Evolutionary conservation across 2,797 vertebrate species (phyloP).

Genomic region (Sus cebifrons): DNA sequence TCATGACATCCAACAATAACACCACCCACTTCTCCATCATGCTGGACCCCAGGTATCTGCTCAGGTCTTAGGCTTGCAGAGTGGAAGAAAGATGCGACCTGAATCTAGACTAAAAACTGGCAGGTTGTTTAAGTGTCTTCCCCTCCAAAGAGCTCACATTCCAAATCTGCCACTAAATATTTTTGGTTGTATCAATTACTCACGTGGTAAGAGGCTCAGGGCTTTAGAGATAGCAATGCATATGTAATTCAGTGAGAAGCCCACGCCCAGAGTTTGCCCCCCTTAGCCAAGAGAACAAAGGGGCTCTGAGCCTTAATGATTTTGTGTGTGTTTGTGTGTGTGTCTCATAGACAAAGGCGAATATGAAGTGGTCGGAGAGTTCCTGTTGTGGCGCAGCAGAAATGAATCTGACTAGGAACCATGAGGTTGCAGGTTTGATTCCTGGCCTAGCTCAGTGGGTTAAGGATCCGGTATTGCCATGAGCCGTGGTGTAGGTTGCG

Average conservation of each 20-base stretch:
- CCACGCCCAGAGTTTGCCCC: not conserved
- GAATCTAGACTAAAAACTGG: not conserved
- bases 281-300: not conserved
- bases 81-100: not conserved
- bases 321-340: not conserved
- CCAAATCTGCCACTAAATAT: conserved; percentile 24
- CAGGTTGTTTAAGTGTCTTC: not conserved
- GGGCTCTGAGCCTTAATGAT: not conserved
- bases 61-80: not conserved
- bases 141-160: not conserved
- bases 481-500: no score
- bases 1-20: conserved; percentile 57
- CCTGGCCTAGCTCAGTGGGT: no score
- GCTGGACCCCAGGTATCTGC: conserved; percentile 7
- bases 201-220: not conserved
- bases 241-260: not conserved
- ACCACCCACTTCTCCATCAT: not conserved
- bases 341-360: not conserved
- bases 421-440: no score
- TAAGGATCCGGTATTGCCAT: no score
- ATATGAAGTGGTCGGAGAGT: no score
- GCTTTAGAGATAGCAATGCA: not conserved
- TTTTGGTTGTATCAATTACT: not conserved
- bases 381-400: no score
- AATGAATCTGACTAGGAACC: no score